Conservation (phyloP, 2,888 invertebrate genomes). For the Eristalinus sepulchralis region DNA sequence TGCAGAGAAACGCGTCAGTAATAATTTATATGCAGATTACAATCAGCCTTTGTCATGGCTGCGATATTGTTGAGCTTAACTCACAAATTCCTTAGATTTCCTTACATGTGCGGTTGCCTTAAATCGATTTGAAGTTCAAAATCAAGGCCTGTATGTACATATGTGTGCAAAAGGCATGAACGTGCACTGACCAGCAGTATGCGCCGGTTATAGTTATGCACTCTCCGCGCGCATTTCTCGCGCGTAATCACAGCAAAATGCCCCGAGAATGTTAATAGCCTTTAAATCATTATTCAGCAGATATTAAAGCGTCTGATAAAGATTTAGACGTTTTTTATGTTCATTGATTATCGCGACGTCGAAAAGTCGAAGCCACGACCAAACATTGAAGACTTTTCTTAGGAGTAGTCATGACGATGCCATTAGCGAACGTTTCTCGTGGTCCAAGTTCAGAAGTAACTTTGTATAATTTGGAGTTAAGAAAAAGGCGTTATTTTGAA, state of each 20-base stretch:
- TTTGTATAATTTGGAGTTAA: neutral
- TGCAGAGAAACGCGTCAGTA: neutral
- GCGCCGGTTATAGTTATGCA: neutral
- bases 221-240: constrained; percentile 19
- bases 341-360: neutral
- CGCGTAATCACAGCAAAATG: constrained; percentile 1
- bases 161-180: constrained; percentile 43
- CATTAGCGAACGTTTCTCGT: too few relatives aligned
- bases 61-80: neutral
- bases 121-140: constrained; percentile 48
- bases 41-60: neutral
- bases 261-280: constrained; percentile 39
- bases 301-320: neutral
- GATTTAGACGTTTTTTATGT: neutral
- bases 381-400: neutral
- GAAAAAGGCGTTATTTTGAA: neutral
- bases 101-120: neutral
- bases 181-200: constrained; percentile 24
- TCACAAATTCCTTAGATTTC: neutral
- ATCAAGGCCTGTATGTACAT: constrained; percentile 50
- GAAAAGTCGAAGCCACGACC: neutral
- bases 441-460: neutral
- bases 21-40: neutral
- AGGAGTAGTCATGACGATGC: too few relatives aligned
- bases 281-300: constrained; percentile 5